These are phyloP conservation scores for Aporophyla lueneburgensis DNA, from an alignment of 2,888 invertebrate genomes.

Conservation along the genomic window DNA sequence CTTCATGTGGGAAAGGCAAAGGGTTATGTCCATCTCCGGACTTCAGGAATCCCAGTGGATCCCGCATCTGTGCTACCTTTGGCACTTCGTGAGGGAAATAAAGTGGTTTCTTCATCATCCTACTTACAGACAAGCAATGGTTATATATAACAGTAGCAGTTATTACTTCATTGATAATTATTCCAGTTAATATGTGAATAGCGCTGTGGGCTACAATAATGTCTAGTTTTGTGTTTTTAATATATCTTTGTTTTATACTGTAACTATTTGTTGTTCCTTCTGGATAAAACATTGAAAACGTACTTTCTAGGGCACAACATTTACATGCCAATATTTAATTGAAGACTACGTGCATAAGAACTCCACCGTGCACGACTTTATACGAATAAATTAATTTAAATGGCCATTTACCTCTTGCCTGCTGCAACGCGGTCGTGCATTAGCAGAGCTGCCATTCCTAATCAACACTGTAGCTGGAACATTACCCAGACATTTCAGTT, in stretches of 20 bases:
- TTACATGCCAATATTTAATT: slow-evolving; percentile 26
- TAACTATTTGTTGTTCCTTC: too few species aligned
- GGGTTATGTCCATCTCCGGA: slow-evolving; percentile 15
- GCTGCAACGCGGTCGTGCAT: slow-evolving; percentile 26
- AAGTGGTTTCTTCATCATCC: neutral
- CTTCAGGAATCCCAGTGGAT: neutral
- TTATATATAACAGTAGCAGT: too few species aligned
- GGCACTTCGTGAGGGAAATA: neutral
- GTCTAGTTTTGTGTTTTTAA: too few species aligned
- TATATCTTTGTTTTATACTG: too few species aligned
- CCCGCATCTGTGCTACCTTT: neutral
- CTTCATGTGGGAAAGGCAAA: neutral
- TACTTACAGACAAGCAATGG: neutral
- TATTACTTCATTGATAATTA: too few species aligned
- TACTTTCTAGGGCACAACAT: neutral
- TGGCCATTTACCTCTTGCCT: slow-evolving; percentile 16
- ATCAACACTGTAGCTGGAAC: neutral
- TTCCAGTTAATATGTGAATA: too few species aligned
- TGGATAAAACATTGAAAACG: too few species aligned
- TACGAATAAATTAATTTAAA: slow-evolving; percentile 46
- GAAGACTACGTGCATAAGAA: slow-evolving; percentile 1
- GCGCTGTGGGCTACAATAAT: too few species aligned
- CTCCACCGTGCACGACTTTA: slow-evolving; percentile 5
- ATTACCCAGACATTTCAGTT: slow-evolving; percentile 24
- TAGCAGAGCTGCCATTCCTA: slow-evolving; percentile 10